Evolutionary conservation across 2,113 vertebrate species (phyloP), one percentile per base, ranked within the genome.

Genomic region (Leucopternis melanops): DNA sequence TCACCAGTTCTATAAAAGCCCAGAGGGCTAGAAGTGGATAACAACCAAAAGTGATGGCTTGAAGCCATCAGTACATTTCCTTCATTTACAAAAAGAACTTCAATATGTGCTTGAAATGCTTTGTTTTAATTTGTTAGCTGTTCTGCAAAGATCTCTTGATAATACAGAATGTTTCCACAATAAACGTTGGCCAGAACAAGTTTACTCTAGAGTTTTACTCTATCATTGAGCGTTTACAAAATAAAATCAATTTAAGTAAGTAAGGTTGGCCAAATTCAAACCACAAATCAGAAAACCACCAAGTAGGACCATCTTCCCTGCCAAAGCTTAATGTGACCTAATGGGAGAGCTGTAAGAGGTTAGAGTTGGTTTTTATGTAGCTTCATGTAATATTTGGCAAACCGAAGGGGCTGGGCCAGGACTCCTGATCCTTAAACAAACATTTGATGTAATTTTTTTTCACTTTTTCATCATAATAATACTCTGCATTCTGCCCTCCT

Each of bases 261-360:
- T 49, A 88, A 96, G 79, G 96, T 97, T 96, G 97, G 97, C 98
- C 98, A 98, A 98, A 97, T 97, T 94, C 97, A 98, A 98, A 98
- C 98, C 98, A 97, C 98, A 98, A 98, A 98, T 98, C 98, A 98
- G 96, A 98, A 98, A 98, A 97, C 97, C 97, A 98, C 98, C 97
- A 97, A 97, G 97, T 96, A 96, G 86, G 97, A 92, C 97, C 97
- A 97, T 96, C 94, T 88, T 88, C 63, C 47, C 95, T 98, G 98
- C 97, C 98, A 98, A 97, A 97, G 90, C 95, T 97, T 98, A 98
- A 98, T 98, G 94, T 96, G 97, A 97, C 97, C 97, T 98, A 98
- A 98, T 97, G 96, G 97, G 97, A 97, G 97, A 98, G 96, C 96
- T 96, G 94, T 75, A 95, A 98, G 98, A 98, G 97, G 97, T 97